Conservation (phyloP, 2,113 vertebrate species). For the Alligator mississippiensis region DNA sequence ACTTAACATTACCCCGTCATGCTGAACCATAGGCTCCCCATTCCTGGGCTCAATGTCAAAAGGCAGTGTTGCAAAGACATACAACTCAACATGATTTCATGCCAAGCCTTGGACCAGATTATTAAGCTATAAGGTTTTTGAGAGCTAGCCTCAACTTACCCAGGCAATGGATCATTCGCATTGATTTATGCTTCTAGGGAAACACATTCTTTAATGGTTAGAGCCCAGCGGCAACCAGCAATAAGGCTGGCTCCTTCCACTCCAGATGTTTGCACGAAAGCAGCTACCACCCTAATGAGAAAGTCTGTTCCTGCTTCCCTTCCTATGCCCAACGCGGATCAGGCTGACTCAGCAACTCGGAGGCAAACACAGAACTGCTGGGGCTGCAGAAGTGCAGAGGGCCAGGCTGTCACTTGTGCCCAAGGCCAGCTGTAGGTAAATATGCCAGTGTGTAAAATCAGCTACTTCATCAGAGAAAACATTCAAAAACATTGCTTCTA, state of each 20-base stretch:
- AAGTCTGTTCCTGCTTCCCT: background rate
- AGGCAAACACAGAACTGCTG: background rate
- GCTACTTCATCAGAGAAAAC: background rate
- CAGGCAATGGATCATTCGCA: accelerated
- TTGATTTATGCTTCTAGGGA: background rate
- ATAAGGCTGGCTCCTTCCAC: no score
- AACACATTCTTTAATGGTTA: accelerated
- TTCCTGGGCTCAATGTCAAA: background rate
- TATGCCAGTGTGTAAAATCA: background rate
- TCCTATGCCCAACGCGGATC: background rate
- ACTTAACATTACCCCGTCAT: background rate
- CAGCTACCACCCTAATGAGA: no score
- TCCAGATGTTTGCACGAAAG: no score
- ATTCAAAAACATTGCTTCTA: background rate
- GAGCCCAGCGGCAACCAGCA: background rate
- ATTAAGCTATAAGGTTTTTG: background rate
- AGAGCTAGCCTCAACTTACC: background rate
- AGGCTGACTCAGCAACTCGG: background rate
- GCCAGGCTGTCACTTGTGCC: accelerated
- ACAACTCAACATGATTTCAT: background rate
- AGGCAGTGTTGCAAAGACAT: background rate
- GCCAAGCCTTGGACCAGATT: background rate
- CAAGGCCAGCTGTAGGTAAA: background rate
- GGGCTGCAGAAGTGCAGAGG: background rate
- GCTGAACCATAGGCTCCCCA: background rate